A percentile compares a stretch with the other conserved stretches of the same genome.
These are phyloP conservation scores for Micrasema minimum DNA, from an alignment of 1,140 invertebrate genomes.

Conservation along the genomic window DNA sequence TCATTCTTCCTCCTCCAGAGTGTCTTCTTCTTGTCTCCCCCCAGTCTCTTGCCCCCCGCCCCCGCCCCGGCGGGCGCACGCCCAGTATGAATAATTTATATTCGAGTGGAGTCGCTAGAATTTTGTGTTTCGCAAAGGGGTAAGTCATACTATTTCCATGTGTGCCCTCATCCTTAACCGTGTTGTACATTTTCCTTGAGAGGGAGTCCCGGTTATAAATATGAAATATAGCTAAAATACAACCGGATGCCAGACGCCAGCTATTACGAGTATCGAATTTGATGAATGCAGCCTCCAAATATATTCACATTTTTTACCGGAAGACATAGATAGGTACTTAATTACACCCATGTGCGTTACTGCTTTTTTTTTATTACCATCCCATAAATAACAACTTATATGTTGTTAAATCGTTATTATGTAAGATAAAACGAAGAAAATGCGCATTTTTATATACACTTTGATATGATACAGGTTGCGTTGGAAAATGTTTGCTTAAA, in stretches of 20 bases:
- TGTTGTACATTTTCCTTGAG: slow-evolving; percentile 23
- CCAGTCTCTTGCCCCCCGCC: slow-evolving; percentile 17
- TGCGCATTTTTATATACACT: no score
- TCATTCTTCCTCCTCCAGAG: background rate
- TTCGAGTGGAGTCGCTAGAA: slow-evolving; percentile 43
- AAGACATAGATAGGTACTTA: no score
- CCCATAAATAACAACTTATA: no score
- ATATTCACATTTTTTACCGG: no score
- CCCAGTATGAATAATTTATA: slow-evolving; percentile 51
- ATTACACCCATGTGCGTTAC: no score
- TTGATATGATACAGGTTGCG: no score
- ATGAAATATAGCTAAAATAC: slow-evolving; percentile 48
- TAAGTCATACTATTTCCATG: slow-evolving; percentile 48
- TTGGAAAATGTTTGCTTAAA: no score
- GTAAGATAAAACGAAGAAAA: no score
- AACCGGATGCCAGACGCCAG: slow-evolving; percentile 20
- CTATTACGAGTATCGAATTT: slow-evolving; percentile 40
- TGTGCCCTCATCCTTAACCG: background rate
- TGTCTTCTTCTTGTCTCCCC: slow-evolving; percentile 26
- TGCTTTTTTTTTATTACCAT: no score
- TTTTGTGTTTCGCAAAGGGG: slow-evolving; percentile 51
- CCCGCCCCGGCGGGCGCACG: slow-evolving; percentile 39
- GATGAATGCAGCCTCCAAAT: slow-evolving; percentile 34
- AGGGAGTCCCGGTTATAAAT: slow-evolving; percentile 41
- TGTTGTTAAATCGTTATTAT: no score